Conservation (phyloP, 2,888 invertebrate species). For the Drosophila subsilvestris region DNA sequence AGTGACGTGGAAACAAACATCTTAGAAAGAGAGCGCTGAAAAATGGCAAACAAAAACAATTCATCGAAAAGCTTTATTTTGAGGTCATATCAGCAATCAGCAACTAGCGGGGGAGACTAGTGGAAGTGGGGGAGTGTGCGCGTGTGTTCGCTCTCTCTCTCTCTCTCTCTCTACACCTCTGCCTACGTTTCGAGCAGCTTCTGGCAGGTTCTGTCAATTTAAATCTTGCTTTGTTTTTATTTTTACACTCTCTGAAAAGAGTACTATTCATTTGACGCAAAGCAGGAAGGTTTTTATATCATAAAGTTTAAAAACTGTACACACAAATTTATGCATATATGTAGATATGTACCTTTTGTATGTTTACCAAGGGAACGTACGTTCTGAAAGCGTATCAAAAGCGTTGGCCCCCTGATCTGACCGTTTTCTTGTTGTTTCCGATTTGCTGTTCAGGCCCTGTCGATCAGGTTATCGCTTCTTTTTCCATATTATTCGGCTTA, state of each 20-base stretch:
- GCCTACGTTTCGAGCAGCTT: constrained; percentile 21
- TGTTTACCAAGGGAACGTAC: no score
- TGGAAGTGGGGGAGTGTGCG: constrained; percentile 24
- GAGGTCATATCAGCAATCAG: constrained; percentile 54
- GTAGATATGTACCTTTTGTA: no score
- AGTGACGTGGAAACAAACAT: background rate
- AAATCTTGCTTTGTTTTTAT: constrained; percentile 12
- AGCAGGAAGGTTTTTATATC: background rate
- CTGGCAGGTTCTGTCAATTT: constrained; percentile 36
- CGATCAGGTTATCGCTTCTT: constrained; percentile 29
- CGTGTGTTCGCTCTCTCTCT: constrained; percentile 33
- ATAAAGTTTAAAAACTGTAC: background rate
- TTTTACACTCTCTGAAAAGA: background rate
- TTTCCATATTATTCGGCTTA: constrained; percentile 20
- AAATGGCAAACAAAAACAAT: constrained; percentile 47
- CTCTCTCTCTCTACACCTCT: constrained; percentile 4
- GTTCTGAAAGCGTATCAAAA: background rate
- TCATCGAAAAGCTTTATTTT: constrained; percentile 51
- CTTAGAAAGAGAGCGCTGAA: background rate
- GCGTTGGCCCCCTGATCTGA: background rate
- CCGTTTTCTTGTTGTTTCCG: background rate
- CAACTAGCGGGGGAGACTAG: constrained; percentile 8
- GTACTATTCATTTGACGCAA: background rate
- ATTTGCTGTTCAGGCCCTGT: background rate
- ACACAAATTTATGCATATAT: no score